Percentiles rank a stretch among this genome's conserved stretches.
These are phyloP conservation scores for Macrocentrus cingulum DNA, from an alignment of 1,140 invertebrate species.

Conservation along the genomic window DNA sequence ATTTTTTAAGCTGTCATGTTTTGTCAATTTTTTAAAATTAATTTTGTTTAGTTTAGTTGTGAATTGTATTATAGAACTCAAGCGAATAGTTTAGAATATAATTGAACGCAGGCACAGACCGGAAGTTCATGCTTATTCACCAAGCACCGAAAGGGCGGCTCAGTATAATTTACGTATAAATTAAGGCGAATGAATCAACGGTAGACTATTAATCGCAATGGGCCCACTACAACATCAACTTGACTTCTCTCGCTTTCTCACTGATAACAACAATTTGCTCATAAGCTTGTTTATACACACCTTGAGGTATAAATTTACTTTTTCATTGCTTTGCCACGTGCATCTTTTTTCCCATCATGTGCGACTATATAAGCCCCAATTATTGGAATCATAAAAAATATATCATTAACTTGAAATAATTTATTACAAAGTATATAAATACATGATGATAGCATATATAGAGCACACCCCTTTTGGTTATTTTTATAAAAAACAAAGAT, in stretches of 20 bases:
- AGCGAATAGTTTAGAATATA: slow-evolving; percentile 4
- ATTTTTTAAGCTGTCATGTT: too few species aligned
- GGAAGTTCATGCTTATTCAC: slow-evolving; percentile 58
- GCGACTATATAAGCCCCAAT: too few species aligned
- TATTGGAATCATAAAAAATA: too few species aligned
- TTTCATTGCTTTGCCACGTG: slow-evolving; percentile 18
- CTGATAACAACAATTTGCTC: slow-evolving; percentile 35
- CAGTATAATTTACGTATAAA: slow-evolving; percentile 48
- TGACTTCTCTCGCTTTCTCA: slow-evolving; percentile 9
- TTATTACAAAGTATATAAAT: too few species aligned
- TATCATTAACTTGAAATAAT: too few species aligned
- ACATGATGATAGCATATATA: too few species aligned
- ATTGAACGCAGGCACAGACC: slow-evolving; percentile 44
- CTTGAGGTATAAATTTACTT: slow-evolving; percentile 13
- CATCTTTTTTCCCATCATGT: not conserved
- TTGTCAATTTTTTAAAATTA: too few species aligned
- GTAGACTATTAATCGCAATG: slow-evolving; percentile 51
- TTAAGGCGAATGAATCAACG: slow-evolving; percentile 45
- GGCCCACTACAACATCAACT: slow-evolving; percentile 4
- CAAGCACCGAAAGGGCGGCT: slow-evolving; percentile 51
- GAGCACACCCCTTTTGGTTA: too few species aligned
- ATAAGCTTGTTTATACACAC: slow-evolving; percentile 35
- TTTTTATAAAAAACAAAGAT: too few species aligned
- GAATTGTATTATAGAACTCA: not conserved
- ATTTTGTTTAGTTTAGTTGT: too few species aligned